Conservation (phyloP, 2,888 invertebrate species). For the Thymelicus sylvestris region DNA sequence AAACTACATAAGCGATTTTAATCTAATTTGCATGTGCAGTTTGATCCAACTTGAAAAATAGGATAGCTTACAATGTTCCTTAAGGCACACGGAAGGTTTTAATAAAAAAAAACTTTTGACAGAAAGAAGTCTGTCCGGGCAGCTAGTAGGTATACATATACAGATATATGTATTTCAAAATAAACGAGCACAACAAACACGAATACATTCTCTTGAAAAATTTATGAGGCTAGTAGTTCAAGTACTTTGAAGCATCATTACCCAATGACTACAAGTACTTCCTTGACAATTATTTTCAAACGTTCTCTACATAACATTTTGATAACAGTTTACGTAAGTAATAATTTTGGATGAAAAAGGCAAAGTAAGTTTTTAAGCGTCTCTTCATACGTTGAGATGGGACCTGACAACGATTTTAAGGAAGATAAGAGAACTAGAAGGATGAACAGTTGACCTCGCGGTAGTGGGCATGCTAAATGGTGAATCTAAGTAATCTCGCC, state of each 20-base stretch:
- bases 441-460: background rate
- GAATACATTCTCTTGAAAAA: background rate
- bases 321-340: background rate
- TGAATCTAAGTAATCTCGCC: background rate
- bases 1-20: no score
- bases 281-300: background rate
- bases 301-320: background rate
- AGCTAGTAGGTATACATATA: no score
- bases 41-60: no score
- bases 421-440: background rate
- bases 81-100: no score
- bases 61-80: no score
- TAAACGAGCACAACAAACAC: no score
- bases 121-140: no score
- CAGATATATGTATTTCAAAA: no score
- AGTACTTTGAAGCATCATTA: background rate
- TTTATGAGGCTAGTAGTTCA: background rate
- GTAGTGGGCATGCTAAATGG: background rate
- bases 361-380: background rate
- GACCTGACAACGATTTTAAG: background rate
- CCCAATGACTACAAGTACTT: background rate
- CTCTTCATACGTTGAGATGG: background rate
- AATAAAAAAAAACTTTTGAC: no score
- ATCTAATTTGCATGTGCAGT: no score
- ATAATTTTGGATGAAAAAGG: background rate